Conservation (phyloP, 2,888 invertebrate species). For the Folsomia manolachei region DNA sequence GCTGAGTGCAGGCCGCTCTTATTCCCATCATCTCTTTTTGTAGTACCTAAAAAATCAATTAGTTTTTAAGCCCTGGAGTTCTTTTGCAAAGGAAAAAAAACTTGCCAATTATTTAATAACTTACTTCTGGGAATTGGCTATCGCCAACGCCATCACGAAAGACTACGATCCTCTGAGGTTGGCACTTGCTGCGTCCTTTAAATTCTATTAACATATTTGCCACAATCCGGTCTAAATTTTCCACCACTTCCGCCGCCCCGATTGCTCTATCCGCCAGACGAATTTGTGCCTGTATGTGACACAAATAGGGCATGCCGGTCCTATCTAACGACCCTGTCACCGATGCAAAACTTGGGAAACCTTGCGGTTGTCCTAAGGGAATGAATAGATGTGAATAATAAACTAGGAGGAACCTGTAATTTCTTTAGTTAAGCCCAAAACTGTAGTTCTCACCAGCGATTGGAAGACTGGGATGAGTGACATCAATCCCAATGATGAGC, state of each 20-base stretch:
- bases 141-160: conserved; percentile 54
- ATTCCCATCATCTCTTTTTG: conserved; percentile 47
- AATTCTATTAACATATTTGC: conserved; percentile 49
- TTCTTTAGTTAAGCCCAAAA: neutral
- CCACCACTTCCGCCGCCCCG: conserved; percentile 26
- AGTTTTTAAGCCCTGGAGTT: neutral
- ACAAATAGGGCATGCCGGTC: conserved; percentile 39
- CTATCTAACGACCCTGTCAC: conserved; percentile 34
- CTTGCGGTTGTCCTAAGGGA: neutral
- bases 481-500: conserved; percentile 57
- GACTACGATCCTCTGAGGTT: conserved; percentile 52
- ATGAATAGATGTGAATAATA: no score
- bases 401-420: neutral
- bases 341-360: conserved; percentile 28
- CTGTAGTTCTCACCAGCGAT: no score
- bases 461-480: conserved; percentile 56
- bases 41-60: conserved; percentile 13
- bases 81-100: neutral
- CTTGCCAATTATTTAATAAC: no score
- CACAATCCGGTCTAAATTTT: conserved; percentile 24
- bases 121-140: conserved; percentile 53
- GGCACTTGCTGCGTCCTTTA: conserved; percentile 28
- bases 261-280: neutral
- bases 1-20: conserved; percentile 59
- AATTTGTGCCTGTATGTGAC: conserved; percentile 37